Evolutionary conservation across 2,113 vertebrate species (phyloP).

Genomic region (Actinemys pallida): DNA sequence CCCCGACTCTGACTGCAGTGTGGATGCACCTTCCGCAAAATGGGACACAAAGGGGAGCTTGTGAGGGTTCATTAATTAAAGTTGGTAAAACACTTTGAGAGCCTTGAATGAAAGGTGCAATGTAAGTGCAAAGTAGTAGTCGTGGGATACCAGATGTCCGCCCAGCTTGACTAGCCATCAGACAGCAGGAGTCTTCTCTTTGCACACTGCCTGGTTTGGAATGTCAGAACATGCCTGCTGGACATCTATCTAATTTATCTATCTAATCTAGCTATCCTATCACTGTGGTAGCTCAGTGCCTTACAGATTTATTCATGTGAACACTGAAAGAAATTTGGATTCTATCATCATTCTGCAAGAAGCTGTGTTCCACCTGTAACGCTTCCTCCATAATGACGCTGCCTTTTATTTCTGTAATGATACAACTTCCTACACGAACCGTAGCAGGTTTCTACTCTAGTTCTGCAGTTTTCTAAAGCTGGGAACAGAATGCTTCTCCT

Average conservation of each 20-base stretch:
- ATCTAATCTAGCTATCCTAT: not conserved
- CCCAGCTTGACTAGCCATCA: not conserved
- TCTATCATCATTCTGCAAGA: not conserved
- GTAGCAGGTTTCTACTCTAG: not conserved
- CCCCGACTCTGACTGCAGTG: no score
- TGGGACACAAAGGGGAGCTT: not conserved
- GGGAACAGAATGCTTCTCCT: no score
- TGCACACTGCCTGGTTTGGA: not conserved
- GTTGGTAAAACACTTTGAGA: no score
- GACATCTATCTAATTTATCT: not conserved
- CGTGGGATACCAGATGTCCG: not conserved
- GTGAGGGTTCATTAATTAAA: not conserved
- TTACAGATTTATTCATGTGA: not conserved
- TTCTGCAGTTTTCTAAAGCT: not conserved
- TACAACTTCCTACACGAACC: not conserved
- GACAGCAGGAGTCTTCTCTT: not conserved
- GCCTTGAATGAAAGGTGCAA: not conserved
- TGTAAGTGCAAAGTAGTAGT: not conserved
- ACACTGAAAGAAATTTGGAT: not conserved
- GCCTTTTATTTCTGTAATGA: not conserved
- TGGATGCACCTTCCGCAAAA: no score
- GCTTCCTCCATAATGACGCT: not conserved
- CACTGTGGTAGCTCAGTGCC: not conserved
- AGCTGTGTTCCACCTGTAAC: not conserved
- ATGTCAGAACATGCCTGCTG: not conserved